Evolutionary conservation across 1,140 invertebrate species (phyloP).

Genomic region (Drosophila guanche): DNA sequence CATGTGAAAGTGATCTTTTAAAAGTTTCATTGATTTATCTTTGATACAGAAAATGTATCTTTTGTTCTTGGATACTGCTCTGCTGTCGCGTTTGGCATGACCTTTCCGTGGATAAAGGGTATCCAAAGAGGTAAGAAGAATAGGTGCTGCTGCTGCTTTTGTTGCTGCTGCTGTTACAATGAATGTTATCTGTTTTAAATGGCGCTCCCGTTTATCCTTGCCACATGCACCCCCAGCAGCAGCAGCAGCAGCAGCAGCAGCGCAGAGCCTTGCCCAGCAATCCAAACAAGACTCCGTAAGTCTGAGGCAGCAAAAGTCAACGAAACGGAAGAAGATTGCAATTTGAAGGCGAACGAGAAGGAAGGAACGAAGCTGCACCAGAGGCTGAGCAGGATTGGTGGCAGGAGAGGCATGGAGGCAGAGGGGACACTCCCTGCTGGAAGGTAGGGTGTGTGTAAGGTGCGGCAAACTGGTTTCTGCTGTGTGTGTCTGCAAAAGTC

Average conservation of each 20-base stretch:
- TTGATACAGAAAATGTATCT: no score
- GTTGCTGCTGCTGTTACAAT: slow-evolving; percentile 56
- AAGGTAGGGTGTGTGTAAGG: slow-evolving; percentile 21
- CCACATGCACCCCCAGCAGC: slow-evolving; percentile 13
- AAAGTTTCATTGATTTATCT: no score
- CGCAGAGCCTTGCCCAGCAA: background rate
- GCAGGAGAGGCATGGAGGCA: background rate
- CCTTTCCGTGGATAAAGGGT: no score
- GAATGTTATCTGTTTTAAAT: slow-evolving; percentile 79
- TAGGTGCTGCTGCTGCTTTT: no score
- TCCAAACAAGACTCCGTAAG: slow-evolving; percentile 37
- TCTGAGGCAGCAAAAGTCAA: slow-evolving; percentile 73
- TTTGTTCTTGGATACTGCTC: no score
- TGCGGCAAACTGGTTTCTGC: slow-evolving; percentile 65
- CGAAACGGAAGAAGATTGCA: slow-evolving; percentile 79
- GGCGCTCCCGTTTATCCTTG: slow-evolving; percentile 69
- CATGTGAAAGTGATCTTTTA: no score
- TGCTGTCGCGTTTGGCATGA: no score
- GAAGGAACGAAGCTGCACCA: background rate
- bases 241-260: no score
- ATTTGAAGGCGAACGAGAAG: slow-evolving; percentile 55
- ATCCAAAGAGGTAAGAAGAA: no score
- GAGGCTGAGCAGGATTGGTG: background rate
- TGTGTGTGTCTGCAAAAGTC: slow-evolving; percentile 36
- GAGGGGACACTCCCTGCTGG: no score